phyloP scores from a whole-genome alignment of 2,888 invertebrate genomes.

The Rosalia funebris region DNA sequence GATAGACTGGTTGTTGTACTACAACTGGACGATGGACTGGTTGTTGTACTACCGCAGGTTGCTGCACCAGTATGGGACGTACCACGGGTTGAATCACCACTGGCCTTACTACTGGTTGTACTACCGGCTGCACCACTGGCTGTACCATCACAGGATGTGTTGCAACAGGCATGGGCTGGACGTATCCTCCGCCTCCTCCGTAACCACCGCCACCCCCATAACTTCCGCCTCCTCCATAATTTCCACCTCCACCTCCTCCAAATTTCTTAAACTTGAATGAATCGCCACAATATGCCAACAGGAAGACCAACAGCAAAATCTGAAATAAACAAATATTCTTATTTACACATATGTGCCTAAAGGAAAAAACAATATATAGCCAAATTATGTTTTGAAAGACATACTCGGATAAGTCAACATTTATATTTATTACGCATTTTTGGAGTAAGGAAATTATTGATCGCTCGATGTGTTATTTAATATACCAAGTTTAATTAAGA shows the following conservation, averaged over 20 bases:
- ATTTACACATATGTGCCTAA: too few relatives aligned
- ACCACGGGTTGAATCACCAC: neutral
- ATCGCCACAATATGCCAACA: neutral
- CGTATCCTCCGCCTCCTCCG: slow-evolving; percentile 1
- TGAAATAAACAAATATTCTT: too few relatives aligned
- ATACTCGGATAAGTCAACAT: too few relatives aligned
- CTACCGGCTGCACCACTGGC: neutral
- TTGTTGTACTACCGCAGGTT: neutral
- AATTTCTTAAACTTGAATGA: neutral
- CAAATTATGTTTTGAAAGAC: too few relatives aligned
- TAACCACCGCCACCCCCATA: slow-evolving; percentile 2
- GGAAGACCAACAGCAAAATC: neutral
- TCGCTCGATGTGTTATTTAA: too few relatives aligned
- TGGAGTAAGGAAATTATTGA: too few relatives aligned
- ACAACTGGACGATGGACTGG: neutral
- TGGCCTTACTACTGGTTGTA: neutral
- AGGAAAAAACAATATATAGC: too few relatives aligned
- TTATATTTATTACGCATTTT: too few relatives aligned
- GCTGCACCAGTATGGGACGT: too few relatives aligned
- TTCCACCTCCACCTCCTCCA: slow-evolving; percentile 2
- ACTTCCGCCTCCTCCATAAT: slow-evolving; percentile 1
- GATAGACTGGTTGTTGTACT: slow-evolving; percentile 6
- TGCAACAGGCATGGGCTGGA: slow-evolving; percentile 4
- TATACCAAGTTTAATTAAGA: too few relatives aligned
- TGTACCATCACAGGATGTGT: neutral